Evolutionary conservation across 2,797 vertebrate genomes (phyloP), one percentile per base, ranked within the genome.

Genomic region (Labeo calbasu): DNA sequence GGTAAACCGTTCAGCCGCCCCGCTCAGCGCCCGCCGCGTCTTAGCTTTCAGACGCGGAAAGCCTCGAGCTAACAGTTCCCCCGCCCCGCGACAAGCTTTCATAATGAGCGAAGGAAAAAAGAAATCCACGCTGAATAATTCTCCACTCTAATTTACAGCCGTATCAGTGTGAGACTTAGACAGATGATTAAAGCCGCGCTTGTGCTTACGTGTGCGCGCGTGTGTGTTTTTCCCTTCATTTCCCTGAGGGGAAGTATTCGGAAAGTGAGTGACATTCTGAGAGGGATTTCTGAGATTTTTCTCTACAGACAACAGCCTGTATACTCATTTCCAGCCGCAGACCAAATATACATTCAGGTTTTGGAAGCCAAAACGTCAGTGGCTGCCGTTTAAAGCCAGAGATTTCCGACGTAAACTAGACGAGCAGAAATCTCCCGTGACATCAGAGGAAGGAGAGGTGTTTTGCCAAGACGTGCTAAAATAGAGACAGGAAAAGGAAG

Each of bases 141-240:
- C 88, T 89, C 88, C 69, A 69, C 84, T 89, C 84, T 90, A 91
- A 89, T 93, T 92, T 92, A 91, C 89, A 86, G 87, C 88, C 63
- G 55, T 88, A 92, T 86, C 89, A 86, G 83, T 85, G 86, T 87
- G 86, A 86, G 86, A 85, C 84, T 85, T 85, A 86, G 89, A 85
- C 86, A 86, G 85, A 89, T 89, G 86, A 89, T 89, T 88, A 87
- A 87, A 81, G 72, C 87, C 65, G 84, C n/a, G 71, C 77, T 79
- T 68, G 65, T 81, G 69, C 25, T 66, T 78, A 79, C 76, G 21
- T 69, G 32, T 43, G 69, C 76, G 75, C 55, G 61, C 14, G 77
- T 77, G 83, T 83, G 85, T 86, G 72, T 89, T 85, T 59, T 87
- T 73, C 83, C 77, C 77, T 91, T 81, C 87, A 83, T 83, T 81